Conservation (phyloP, 2,113 vertebrate genomes). For the Calypte anna region DNA sequence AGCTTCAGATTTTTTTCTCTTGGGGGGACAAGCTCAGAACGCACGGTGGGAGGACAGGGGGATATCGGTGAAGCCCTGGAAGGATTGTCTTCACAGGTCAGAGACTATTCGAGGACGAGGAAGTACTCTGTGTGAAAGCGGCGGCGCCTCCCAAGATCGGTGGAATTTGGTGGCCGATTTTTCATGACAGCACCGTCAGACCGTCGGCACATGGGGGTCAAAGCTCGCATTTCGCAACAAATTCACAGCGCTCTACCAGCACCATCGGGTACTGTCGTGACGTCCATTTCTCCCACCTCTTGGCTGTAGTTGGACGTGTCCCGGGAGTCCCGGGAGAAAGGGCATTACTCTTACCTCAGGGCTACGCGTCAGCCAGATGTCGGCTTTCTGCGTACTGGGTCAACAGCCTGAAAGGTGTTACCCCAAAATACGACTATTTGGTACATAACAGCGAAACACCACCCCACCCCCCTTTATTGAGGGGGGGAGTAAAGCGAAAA, state of each 20-base stretch:
- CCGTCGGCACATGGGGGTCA: accelerated
- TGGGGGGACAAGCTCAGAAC: neutral
- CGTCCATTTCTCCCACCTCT: neutral
- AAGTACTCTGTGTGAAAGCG: no score
- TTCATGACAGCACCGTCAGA: neutral
- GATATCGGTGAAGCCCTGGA: accelerated
- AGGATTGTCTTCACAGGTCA: accelerated
- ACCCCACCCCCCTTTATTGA: accelerated
- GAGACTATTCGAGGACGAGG: accelerated
- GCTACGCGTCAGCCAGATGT: accelerated
- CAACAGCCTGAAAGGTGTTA: neutral
- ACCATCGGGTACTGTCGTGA: no score
- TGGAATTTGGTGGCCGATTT: accelerated
- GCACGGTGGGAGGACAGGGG: accelerated
- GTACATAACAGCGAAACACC: accelerated
- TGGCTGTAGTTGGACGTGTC: neutral
- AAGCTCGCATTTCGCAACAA: accelerated
- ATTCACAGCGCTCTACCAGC: accelerated
- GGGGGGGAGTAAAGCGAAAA: no score
- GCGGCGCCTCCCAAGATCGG: accelerated
- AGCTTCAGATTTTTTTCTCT: neutral
- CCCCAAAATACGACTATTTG: accelerated
- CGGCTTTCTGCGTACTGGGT: no score
- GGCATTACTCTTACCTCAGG: neutral
- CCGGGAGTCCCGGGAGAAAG: neutral